These are phyloP conservation scores for Merluccius polli DNA, from an alignment of 2,797 vertebrate genomes.

Conservation along the genomic window DNA sequence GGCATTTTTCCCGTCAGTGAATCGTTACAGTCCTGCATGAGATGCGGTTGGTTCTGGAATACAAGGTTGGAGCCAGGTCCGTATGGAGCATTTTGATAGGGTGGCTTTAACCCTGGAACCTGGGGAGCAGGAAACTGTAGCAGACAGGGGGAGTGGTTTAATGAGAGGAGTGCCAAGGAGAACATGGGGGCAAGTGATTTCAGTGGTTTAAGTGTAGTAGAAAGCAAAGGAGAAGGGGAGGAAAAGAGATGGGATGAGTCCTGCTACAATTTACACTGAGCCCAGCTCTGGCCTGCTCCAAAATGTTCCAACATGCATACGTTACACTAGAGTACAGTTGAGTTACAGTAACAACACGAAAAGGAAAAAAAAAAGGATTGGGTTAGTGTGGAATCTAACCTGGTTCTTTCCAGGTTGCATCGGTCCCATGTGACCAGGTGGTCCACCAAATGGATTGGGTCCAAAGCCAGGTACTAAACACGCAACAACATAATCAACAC, in stretches of 20 bases:
- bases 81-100: conserved; percentile 79
- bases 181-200: neutral
- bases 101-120: conserved; percentile 80
- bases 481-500: neutral
- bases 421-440: conserved; percentile 80
- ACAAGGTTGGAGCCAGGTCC: conserved; percentile 74
- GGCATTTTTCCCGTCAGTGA: conserved; percentile 75
- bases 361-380: neutral
- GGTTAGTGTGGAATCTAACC: conserved; percentile 66
- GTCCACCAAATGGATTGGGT: conserved; percentile 80
- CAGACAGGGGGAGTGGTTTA: conserved; percentile 15
- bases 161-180: neutral
- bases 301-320: conserved; percentile 1
- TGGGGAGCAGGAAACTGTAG: conserved; percentile 77
- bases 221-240: neutral
- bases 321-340: neutral
- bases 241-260: conserved; percentile 17
- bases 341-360: neutral
- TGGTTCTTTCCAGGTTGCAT: conserved; percentile 82
- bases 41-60: conserved; percentile 75
- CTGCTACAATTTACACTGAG: neutral
- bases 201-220: neutral
- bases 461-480: conserved; percentile 79
- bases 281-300: too few relatives aligned
- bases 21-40: conserved; percentile 80